Base-by-base conservation (phyloP, 1,140 invertebrate species). In the Penaeus chinensis region DNA sequence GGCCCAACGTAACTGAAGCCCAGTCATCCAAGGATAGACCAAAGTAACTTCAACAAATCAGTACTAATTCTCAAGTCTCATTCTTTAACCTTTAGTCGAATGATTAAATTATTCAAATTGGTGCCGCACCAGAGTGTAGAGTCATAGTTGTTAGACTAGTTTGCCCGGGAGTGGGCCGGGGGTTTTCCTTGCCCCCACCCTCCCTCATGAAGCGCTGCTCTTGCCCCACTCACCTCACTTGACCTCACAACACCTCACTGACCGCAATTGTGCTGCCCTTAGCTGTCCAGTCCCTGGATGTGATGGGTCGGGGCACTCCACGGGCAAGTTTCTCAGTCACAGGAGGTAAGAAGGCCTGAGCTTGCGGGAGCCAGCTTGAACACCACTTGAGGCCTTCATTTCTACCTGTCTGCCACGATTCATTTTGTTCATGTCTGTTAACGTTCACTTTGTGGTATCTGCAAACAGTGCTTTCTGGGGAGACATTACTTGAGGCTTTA, bases 311-410 rank as follows among this genome's bases (percentile, higher is more conserved):
- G 98, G 98, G 91, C 98, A 98, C 93, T 97, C 97, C 85, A 98
- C 97, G 90, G 97, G 97, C 91, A 98, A 98, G 95, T 98, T 98
- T 93, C 95, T 98, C 92, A 98, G 97, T 90, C 97, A 99, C 93
- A 89, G 90, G 84, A 90, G 90, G 90, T 90, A 88, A 90, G 90
- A 84, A 85, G 78, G 84, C 82, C 87, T 82, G 82, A 88, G 82
- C 82, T 84, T 88, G 69, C 77, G 82, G 82, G 87, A 84, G 87
- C 87, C 87, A 88, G 82, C 79, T 77, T 78, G 80, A 84, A 90
- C 89, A 89, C 89, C 89, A 90, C 89, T 90, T 90, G 89, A 90
- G 89, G 89, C 80, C 84, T 87, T 89, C 84, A 82, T 81, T 82
- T 82, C 71, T 69, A 77, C 71, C 77, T 62, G 86, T 82, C 86